These are phyloP conservation scores for Chloroceryle inda DNA, from an alignment of 2,797 vertebrate species.

Conservation along the genomic window DNA sequence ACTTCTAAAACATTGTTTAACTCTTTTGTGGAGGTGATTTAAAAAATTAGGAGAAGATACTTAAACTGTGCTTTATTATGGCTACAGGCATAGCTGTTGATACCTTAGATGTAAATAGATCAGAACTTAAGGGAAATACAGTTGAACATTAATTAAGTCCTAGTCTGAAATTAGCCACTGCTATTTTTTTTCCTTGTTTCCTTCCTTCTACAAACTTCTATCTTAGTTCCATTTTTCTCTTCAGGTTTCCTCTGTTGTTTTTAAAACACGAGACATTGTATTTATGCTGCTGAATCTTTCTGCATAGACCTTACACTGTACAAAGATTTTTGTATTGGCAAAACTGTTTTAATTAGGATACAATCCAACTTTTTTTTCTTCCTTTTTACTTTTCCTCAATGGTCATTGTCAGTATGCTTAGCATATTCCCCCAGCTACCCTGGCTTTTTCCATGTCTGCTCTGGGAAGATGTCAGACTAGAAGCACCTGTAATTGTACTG, in stretches of 20 bases:
- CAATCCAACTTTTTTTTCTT: neutral
- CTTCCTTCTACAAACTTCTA: neutral
- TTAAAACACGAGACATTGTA: neutral
- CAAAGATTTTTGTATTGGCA: neutral
- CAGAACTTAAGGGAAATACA: neutral
- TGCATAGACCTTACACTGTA: neutral
- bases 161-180: neutral
- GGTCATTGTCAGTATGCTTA: neutral
- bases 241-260: neutral
- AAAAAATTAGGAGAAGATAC: neutral
- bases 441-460: neutral
- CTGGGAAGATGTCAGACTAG: neutral
- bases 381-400: neutral
- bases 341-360: neutral
- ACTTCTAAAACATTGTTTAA: neutral
- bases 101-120: neutral
- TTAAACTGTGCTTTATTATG: neutral
- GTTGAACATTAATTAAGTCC: neutral
- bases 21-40: neutral
- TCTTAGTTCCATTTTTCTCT: neutral
- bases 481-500: neutral
- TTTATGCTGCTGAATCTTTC: neutral
- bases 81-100: neutral
- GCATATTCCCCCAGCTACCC: neutral
- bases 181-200: neutral